These are phyloP conservation scores for Cylindroiulus punctatus DNA, from an alignment of 2,888 invertebrate genomes.

Conservation along the genomic window DNA sequence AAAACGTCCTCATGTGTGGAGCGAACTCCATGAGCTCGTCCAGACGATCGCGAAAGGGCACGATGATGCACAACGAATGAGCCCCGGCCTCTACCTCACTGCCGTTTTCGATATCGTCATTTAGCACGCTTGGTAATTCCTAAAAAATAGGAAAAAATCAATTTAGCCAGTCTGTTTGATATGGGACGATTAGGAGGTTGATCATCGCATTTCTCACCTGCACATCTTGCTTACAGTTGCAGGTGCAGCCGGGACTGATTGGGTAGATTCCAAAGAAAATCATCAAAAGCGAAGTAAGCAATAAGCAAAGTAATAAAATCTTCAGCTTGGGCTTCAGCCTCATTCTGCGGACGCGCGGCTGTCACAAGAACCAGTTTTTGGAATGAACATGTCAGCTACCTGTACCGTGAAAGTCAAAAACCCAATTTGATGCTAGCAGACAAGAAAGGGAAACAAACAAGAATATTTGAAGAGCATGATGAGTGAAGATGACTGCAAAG, in stretches of 20 bases:
- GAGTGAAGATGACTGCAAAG: too few relatives aligned
- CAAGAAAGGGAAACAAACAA: too few relatives aligned
- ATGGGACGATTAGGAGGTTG: too few relatives aligned
- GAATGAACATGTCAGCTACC: not conserved
- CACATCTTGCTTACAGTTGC: constrained; percentile 17
- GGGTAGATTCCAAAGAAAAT: constrained; percentile 48
- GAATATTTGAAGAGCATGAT: too few relatives aligned
- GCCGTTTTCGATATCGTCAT: not conserved
- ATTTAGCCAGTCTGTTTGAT: too few relatives aligned
- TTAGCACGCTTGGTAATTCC: not conserved
- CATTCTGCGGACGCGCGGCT: not conserved
- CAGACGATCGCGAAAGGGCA: constrained; percentile 95
- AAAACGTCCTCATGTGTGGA: constrained; percentile 86
- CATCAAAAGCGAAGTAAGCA: constrained; percentile 45
- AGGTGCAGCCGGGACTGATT: constrained; percentile 4
- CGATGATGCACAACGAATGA: constrained; percentile 83
- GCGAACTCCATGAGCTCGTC: constrained; percentile 94
- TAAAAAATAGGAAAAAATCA: too few relatives aligned
- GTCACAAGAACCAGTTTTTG: not conserved
- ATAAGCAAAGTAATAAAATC: constrained; percentile 40
- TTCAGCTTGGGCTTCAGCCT: constrained; percentile 17
- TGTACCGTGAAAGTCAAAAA: not conserved
- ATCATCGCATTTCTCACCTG: constrained; percentile 5
- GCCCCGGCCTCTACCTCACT: constrained; percentile 51
- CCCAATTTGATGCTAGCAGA: too few relatives aligned